Evolutionary conservation across 2,797 vertebrate genomes (phyloP).

Genomic region (Carapus acus): DNA sequence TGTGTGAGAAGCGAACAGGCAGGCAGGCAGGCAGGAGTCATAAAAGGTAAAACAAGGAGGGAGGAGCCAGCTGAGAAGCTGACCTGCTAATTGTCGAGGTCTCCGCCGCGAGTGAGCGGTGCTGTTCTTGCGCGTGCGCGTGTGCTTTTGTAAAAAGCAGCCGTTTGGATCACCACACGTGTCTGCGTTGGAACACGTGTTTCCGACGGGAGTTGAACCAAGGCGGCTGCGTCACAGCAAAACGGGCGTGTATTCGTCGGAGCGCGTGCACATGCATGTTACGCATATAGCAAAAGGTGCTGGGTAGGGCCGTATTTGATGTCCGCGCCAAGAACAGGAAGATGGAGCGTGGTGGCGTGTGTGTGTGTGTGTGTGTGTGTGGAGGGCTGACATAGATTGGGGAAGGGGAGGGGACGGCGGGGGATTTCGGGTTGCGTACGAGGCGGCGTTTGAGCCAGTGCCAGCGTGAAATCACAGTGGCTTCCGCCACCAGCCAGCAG

Average conservation of each 20-base stretch:
- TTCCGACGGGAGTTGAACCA: slow-evolving; percentile 20
- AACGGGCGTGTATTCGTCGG: slow-evolving; percentile 10
- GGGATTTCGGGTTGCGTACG: slow-evolving; percentile 41
- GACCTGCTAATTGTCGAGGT: slow-evolving; percentile 61
- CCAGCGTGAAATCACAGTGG: slow-evolving; percentile 67
- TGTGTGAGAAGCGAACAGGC: slow-evolving; percentile 57
- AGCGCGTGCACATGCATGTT: slow-evolving; percentile 32
- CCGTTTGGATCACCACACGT: slow-evolving; percentile 1
- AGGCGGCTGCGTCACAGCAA: slow-evolving; percentile 22
- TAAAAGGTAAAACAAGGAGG: no score
- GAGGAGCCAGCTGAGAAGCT: slow-evolving; percentile 60
- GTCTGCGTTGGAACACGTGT: slow-evolving; percentile 28
- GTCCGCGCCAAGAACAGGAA: slow-evolving; percentile 56
- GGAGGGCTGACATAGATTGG: no score
- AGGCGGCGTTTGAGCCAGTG: slow-evolving; percentile 61
- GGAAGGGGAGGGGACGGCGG: slow-evolving; percentile 39
- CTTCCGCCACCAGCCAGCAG: slow-evolving; percentile 57
- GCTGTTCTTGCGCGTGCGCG: slow-evolving; percentile 21
- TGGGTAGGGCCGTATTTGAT: slow-evolving; percentile 27
- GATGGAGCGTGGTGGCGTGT: slow-evolving; percentile 47
- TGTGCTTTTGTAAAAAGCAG: slow-evolving; percentile 13
- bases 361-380: no score
- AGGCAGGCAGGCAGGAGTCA: slow-evolving; percentile 59
- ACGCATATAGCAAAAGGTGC: slow-evolving; percentile 37
- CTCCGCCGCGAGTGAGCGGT: slow-evolving; percentile 29